These are phyloP conservation scores for Nomada fucata DNA, from an alignment of 2,888 invertebrate genomes.

Conservation along the genomic window DNA sequence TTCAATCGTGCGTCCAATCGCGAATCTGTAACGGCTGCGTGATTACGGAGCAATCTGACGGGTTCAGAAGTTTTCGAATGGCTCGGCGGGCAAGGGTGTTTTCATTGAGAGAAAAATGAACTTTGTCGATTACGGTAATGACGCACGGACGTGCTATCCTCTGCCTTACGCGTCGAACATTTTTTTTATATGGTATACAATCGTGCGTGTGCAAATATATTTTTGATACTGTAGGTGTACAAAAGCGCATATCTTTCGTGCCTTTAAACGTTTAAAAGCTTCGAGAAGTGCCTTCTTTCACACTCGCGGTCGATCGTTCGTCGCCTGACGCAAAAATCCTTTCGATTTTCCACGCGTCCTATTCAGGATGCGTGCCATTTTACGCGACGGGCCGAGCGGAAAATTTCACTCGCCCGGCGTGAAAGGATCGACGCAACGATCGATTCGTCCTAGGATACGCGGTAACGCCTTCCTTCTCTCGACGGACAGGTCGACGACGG, in stretches of 20 bases:
- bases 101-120: too few species aligned
- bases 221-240: slow-evolving; percentile 8
- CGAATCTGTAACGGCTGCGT: too few species aligned
- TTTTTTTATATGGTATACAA: background rate
- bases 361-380: slow-evolving; percentile 31
- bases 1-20: too few species aligned
- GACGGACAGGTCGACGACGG: background rate
- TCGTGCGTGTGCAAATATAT: background rate
- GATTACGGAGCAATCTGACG: too few species aligned
- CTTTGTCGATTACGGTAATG: too few species aligned
- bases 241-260: background rate
- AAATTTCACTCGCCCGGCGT: slow-evolving; percentile 50
- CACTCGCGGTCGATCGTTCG: background rate
- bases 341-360: slow-evolving; percentile 37
- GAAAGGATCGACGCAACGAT: slow-evolving; percentile 54
- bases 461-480: slow-evolving; percentile 10
- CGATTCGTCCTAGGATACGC: slow-evolving; percentile 53
- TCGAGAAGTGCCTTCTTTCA: slow-evolving; percentile 45
- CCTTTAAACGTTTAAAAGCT: background rate
- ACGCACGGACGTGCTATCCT: too few species aligned
- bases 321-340: background rate
- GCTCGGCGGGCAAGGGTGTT: too few species aligned
- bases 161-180: background rate
- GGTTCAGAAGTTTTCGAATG: too few species aligned
- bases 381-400: slow-evolving; percentile 33